Conservation (phyloP, 2,888 invertebrate species). For the Lucinisca nassula region DNA sequence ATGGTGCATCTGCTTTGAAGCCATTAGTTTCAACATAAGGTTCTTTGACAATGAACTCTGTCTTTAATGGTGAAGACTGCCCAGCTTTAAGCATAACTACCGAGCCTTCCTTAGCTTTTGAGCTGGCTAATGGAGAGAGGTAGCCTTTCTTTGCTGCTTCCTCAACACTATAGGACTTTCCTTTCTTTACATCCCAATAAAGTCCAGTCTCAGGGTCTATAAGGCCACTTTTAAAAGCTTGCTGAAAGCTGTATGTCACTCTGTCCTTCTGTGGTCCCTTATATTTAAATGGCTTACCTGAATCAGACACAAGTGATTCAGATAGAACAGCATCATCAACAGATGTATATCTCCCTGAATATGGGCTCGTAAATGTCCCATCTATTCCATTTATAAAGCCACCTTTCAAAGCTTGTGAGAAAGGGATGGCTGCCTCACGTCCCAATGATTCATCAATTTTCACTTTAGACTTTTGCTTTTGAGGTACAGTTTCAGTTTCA, state of each 20-base stretch:
- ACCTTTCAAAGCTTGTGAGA: slow-evolving; percentile 94
- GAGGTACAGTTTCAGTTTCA: slow-evolving; percentile 74
- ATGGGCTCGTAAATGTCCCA: slow-evolving; percentile 92
- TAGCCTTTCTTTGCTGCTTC: slow-evolving; percentile 91
- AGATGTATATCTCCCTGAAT: slow-evolving; percentile 94
- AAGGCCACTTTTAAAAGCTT: slow-evolving; percentile 93
- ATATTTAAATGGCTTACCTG: slow-evolving; percentile 79
- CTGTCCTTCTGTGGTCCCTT: slow-evolving; percentile 83
- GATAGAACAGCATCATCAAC: slow-evolving; percentile 92
- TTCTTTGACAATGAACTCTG: neutral
- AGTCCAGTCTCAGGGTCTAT: slow-evolving; percentile 93
- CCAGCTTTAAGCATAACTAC: slow-evolving; percentile 81
- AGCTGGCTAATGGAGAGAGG: slow-evolving; percentile 87
- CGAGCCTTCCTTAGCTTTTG: slow-evolving; percentile 70
- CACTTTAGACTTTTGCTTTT: slow-evolving; percentile 58
- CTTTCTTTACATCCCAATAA: slow-evolving; percentile 91
- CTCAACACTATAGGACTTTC: slow-evolving; percentile 91
- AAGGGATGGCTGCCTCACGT: slow-evolving; percentile 65
- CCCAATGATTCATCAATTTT: slow-evolving; percentile 88
- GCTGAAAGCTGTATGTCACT: slow-evolving; percentile 87
- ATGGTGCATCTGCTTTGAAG: neutral
- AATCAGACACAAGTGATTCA: slow-evolving; percentile 77
- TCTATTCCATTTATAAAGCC: slow-evolving; percentile 90
- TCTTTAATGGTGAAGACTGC: neutral
- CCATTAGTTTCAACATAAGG: neutral